A percentile compares a stretch with the other conserved stretches of the same genome.
phyloP scores from a whole-genome alignment of 2,888 invertebrate genomes.

The Watsonalla binaria region DNA sequence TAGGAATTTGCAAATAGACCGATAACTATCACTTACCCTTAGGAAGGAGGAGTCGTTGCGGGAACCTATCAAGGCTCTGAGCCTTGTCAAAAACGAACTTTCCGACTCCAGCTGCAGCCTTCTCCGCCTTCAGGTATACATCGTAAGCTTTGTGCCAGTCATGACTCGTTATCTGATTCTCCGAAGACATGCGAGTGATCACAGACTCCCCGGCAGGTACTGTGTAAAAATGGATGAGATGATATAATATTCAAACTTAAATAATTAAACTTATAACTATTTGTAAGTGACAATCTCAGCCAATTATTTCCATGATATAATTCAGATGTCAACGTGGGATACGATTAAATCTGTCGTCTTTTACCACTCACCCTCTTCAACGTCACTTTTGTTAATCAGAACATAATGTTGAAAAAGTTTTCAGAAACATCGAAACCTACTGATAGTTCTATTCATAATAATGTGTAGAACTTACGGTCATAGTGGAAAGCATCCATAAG shows the following conservation, averaged over 20 bases:
- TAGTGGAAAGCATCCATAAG: conserved; percentile 77
- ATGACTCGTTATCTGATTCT: conserved; percentile 75
- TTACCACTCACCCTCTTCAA: too few species aligned
- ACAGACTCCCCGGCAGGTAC: conserved; percentile 66
- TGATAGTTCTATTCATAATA: too few species aligned
- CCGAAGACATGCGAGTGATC: conserved; percentile 77
- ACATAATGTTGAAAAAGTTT: too few species aligned
- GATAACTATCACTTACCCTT: conserved; percentile 60
- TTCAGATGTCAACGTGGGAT: too few species aligned
- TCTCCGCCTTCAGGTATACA: conserved; percentile 64
- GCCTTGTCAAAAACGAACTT: conserved; percentile 64
- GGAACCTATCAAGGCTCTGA: conserved; percentile 78
- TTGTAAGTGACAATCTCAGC: too few species aligned
- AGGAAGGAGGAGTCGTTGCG: conserved; percentile 81
- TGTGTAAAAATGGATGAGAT: conserved; percentile 19
- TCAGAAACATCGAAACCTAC: too few species aligned
- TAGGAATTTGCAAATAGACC: too few species aligned
- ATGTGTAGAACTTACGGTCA: conserved; percentile 59
- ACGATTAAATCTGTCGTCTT: too few species aligned
- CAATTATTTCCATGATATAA: too few species aligned
- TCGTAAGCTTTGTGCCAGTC: conserved; percentile 70
- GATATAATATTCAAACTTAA: background rate
- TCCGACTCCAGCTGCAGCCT: conserved; percentile 64
- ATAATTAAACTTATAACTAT: background rate
- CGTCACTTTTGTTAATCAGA: too few species aligned